Evolutionary conservation across 2,113 vertebrate genomes (phyloP), one percentile per base, ranked within the genome.

Genomic region (Mellivora capensis): DNA sequence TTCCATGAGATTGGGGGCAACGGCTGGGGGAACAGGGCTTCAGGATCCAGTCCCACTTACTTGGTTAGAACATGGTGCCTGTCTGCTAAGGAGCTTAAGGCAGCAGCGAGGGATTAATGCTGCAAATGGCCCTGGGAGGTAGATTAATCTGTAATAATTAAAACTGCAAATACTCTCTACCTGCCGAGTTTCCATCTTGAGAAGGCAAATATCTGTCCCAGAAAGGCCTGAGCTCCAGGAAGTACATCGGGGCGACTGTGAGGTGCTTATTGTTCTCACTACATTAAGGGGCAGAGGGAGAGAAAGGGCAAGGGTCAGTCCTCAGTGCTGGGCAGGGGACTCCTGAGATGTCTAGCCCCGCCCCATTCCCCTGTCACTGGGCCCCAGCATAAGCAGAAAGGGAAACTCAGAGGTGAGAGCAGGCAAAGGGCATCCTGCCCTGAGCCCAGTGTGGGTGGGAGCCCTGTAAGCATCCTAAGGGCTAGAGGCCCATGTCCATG

Each of bases 61-160:
- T 97, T 96, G 80, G 87, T 94, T 81, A 97, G 97, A 97, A 87
- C 79, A 96, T 67, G 61, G 90, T 95, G 81, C 52, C 90, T 96
- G 83, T 87, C 94, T 96, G 90, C 96, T 98, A 97, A 98, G 93
- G 52, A 97, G 97, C 94, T 98, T 98, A 97, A 72, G 34, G 93
- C 71, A 95, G 76, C 1, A n/a, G 84, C 52, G 57, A 94, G 81
- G 82, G 85, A 95, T 97, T 97, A 97, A 94, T 91, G 62, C 62
- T 96, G 81, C 96, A 92, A 90, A 96, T 44, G 93, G 93, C 90
- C 76, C 14, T 62, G 81, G 95, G 97, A 97, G 67, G 90, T 88
- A 94, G 96, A 96, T 96, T 95, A 98, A 96, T 96, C 96, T 95
- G 96, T 96, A 81, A 93, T 98, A 97, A 97, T 98, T 96, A 98